Conservation (phyloP, 2,113 vertebrate genomes). For the Anthoscopus minutus region DNA sequence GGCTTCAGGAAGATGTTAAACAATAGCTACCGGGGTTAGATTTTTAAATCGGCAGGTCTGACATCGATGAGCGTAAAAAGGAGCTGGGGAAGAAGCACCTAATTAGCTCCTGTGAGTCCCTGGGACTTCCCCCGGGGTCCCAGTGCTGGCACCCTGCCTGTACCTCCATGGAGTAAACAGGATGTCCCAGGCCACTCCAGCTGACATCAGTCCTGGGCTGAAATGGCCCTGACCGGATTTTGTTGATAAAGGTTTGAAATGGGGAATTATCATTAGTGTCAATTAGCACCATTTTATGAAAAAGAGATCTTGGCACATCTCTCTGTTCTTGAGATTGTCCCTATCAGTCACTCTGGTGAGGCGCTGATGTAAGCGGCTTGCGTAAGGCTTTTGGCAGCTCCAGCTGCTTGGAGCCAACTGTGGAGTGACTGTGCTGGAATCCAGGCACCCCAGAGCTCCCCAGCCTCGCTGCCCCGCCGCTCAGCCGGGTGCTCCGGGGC, state of each 20-base stretch:
- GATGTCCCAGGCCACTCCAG: background rate
- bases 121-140: slow-evolving; percentile 25
- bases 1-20: slow-evolving; percentile 22
- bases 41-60: background rate
- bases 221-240: background rate
- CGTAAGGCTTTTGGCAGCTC: background rate
- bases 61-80: background rate
- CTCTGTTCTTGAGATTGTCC: background rate
- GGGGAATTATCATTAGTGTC: slow-evolving; percentile 13
- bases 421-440: rapidly evolving
- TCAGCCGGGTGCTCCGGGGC: background rate
- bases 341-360: background rate
- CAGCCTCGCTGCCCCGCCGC: rapidly evolving
- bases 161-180: slow-evolving; percentile 39
- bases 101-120: background rate
- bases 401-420: background rate
- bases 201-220: slow-evolving; percentile 29
- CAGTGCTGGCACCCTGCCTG: background rate
- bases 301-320: background rate
- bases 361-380: background rate
- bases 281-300: background rate
- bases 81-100: background rate
- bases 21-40: background rate
- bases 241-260: background rate
- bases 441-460: background rate